A percentile compares a stretch with the other conserved stretches of the same genome.
Evolutionary conservation across 2,888 invertebrate genomes (phyloP).

Genomic region (Ectemnius continuus): DNA sequence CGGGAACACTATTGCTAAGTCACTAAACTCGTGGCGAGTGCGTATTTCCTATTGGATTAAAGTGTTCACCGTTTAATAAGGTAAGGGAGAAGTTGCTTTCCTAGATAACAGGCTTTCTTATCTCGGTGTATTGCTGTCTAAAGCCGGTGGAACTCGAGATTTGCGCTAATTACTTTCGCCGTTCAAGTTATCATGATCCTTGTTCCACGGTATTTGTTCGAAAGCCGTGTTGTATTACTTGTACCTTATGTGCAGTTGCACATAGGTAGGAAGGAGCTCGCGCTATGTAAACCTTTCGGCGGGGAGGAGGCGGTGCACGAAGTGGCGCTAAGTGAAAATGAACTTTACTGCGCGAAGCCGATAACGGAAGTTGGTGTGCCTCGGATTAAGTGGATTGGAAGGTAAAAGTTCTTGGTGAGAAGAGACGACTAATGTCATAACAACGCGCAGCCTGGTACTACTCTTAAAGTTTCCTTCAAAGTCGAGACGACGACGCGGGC

Average conservation of each 20-base stretch:
- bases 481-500: conserved; percentile 41
- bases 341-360: conserved; percentile 38
- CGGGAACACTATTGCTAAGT: too few relatives aligned
- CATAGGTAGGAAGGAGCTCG: background rate
- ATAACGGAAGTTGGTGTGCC: conserved; percentile 46
- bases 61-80: too few relatives aligned
- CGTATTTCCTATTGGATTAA: too few relatives aligned
- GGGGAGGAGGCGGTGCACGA: conserved; percentile 5
- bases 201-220: background rate
- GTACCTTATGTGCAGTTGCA: conserved; percentile 4
- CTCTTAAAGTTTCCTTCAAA: conserved; percentile 43
- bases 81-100: too few relatives aligned
- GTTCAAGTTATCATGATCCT: background rate
- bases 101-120: too few relatives aligned
- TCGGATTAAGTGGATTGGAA: conserved; percentile 59
- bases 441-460: conserved; percentile 35
- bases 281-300: background rate
- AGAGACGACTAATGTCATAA: conserved; percentile 51
- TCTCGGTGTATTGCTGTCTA: too few relatives aligned
- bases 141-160: background rate
- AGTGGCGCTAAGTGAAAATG: conserved; percentile 46
- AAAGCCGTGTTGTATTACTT: conserved; percentile 20
- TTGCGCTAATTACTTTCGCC: conserved; percentile 1
- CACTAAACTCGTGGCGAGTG: too few relatives aligned
- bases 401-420: conserved; percentile 48